Evolutionary conservation across 2,888 invertebrate genomes (phyloP).

Genomic region (Hedychridium roseum): DNA sequence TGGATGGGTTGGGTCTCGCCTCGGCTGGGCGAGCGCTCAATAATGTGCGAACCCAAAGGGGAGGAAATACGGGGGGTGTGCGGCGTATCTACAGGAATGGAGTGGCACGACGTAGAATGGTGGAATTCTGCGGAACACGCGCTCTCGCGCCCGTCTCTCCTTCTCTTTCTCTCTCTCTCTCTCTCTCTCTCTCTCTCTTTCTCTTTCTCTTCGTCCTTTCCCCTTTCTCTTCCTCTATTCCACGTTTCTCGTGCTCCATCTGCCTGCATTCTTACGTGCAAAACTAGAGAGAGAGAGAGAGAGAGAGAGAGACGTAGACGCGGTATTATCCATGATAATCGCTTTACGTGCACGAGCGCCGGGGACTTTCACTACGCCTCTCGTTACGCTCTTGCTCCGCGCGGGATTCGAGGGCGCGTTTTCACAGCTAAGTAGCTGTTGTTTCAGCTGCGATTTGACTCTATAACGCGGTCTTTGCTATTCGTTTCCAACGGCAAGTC

Average conservation of each 20-base stretch:
- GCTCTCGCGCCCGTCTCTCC: constrained; percentile 25
- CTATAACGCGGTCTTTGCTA: no score
- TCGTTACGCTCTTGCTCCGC: constrained; percentile 28
- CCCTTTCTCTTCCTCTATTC: constrained; percentile 22
- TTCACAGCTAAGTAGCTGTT: constrained; percentile 22
- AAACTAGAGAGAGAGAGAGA: constrained; percentile 24
- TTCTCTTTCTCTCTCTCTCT: constrained; percentile 21
- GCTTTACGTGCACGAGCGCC: constrained; percentile 45
- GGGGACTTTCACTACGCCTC: constrained; percentile 43
- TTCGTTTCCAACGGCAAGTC: no score
- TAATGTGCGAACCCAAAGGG: constrained; percentile 70
- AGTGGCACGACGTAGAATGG: constrained; percentile 49
- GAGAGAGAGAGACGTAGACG: constrained; percentile 20
- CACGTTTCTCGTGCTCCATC: constrained; percentile 10
- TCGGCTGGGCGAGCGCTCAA: constrained; percentile 70
- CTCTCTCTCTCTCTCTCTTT: constrained; percentile 6
- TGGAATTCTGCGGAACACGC: constrained; percentile 45
- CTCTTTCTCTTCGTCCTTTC: constrained; percentile 14
- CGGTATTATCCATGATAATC: constrained; percentile 53
- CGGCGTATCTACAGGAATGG: constrained; percentile 50
- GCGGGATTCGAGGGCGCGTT: constrained; percentile 10
- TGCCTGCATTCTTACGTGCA: constrained; percentile 35
- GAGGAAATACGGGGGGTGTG: constrained; percentile 60
- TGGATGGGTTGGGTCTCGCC: constrained; percentile 68
- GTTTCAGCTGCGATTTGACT: no score